phyloP scores from a whole-genome alignment of 1,140 invertebrate genomes.

The Ceratina japonica region DNA sequence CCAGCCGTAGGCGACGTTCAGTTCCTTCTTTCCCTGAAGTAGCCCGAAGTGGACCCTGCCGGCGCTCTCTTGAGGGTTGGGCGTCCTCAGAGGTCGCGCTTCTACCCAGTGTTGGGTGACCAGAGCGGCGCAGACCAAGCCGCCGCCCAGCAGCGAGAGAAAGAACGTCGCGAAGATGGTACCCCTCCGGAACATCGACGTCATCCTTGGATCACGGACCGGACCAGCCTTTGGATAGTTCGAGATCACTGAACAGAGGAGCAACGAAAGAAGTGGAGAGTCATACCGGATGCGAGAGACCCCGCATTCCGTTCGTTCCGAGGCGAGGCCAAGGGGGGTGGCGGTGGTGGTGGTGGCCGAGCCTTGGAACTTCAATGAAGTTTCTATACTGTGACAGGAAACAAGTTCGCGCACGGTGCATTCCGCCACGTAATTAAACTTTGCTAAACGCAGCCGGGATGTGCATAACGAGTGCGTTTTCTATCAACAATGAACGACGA shows the following conservation, averaged over 20 bases:
- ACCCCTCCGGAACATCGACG: constrained; percentile 85
- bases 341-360: too few relatives aligned
- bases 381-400: constrained; percentile 16
- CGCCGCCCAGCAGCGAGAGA: constrained; percentile 89
- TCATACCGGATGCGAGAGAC: constrained; percentile 11
- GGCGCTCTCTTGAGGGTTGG: constrained; percentile 85
- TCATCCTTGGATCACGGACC: constrained; percentile 68
- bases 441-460: neutral
- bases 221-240: constrained; percentile 49
- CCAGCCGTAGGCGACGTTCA: constrained; percentile 91
- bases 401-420: constrained; percentile 8
- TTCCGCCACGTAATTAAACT: constrained; percentile 6
- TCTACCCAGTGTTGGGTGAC: constrained; percentile 94
- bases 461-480: constrained; percentile 2
- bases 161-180: constrained; percentile 95
- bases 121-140: constrained; percentile 89
- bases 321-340: too few relatives aligned
- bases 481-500: too few relatives aligned
- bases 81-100: constrained; percentile 84
- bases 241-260: constrained; percentile 39
- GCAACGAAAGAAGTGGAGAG: constrained; percentile 23
- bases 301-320: constrained; percentile 18
- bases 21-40: constrained; percentile 89
- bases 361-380: constrained; percentile 26
- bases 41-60: constrained; percentile 91